Evolutionary conservation across 2,888 invertebrate genomes (phyloP), one percentile per base, ranked within the genome.

Genomic region (Eugnorisma glareosa): DNA sequence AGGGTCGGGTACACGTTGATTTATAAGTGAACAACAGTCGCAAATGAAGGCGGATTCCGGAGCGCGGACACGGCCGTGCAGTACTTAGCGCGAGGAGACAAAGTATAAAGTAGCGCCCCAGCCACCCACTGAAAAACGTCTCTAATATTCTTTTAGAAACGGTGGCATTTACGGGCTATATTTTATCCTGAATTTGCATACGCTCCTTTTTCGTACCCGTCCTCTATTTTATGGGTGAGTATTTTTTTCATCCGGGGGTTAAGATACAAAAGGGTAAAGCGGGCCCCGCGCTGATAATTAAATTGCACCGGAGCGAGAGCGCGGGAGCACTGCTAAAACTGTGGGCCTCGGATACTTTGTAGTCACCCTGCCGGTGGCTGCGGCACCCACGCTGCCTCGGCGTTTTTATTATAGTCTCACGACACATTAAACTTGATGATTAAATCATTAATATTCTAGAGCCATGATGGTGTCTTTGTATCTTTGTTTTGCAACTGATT

Each of bases 131-230:
- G 97, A 96, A 97, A 97, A 97, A 97, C 96, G 97, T 96, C 96
- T 97, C 97, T 97, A 97, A 97, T 97, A 97, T 97, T 97, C 97
- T 97, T 97, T 97, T 97, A 96, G 97, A 97, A 97, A 97, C 97
- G 96, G 96, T 96, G 97, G 97, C 97, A 97, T 97, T 97, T 97
- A 97, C 97, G 97, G 97, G 97, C 97, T 97, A 97, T 97, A 97
- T 97, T 97, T 97, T 97, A 97, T 97, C 97, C 97, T 94, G 97
- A 97, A 97, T 97, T 97, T 97, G 97, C 97, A 97, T 97, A 97
- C 97, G 96, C 97, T 96, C 96, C 95, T 97, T 96, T 97, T 96
- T 95, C 95, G 94, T 95, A 96, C 96, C 96, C 96, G 96, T 96
- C 96, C 95, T 96, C 96, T 96, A 95, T 95, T 96, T 96, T 96